Percentiles rank a stretch among this genome's conserved stretches.
These are phyloP conservation scores for Globodera rostochiensis DNA, from an alignment of 1,140 invertebrate species.

Conservation along the genomic window DNA sequence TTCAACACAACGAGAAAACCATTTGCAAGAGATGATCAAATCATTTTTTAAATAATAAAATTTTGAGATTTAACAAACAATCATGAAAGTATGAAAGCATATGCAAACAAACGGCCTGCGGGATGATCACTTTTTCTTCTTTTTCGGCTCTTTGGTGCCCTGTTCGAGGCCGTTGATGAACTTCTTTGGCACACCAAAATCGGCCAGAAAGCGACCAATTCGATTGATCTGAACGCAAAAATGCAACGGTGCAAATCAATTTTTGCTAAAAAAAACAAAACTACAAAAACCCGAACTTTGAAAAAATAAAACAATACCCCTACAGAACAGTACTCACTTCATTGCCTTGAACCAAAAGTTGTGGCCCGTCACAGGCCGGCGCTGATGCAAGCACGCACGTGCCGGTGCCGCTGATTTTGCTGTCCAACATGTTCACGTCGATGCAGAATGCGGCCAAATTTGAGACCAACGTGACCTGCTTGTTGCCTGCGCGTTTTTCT, in stretches of 20 bases:
- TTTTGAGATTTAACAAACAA: too few relatives aligned
- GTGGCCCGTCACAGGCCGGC: slow-evolving; percentile 52
- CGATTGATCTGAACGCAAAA: slow-evolving; percentile 30
- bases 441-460: slow-evolving; percentile 47
- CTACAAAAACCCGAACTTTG: too few relatives aligned
- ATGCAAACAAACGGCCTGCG: too few relatives aligned
- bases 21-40: too few relatives aligned
- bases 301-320: too few relatives aligned
- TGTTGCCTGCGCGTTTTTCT: slow-evolving; percentile 51
- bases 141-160: slow-evolving; percentile 31
- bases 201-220: slow-evolving; percentile 23
- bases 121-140: slow-evolving; percentile 10
- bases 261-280: slow-evolving; percentile 2
- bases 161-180: slow-evolving; percentile 42
- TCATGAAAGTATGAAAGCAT: too few relatives aligned
- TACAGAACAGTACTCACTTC: slow-evolving; percentile 28
- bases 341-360: slow-evolving; percentile 50
- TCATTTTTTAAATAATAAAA: too few relatives aligned
- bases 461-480: slow-evolving; percentile 47
- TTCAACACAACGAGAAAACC: too few relatives aligned
- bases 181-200: slow-evolving; percentile 37
- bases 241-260: neutral
- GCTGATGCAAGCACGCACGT: slow-evolving; percentile 39
- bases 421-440: slow-evolving; percentile 35
- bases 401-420: slow-evolving; percentile 47